Evolutionary conservation across 2,888 invertebrate genomes (phyloP).

Genomic region (Trissoscelio sp.): DNA sequence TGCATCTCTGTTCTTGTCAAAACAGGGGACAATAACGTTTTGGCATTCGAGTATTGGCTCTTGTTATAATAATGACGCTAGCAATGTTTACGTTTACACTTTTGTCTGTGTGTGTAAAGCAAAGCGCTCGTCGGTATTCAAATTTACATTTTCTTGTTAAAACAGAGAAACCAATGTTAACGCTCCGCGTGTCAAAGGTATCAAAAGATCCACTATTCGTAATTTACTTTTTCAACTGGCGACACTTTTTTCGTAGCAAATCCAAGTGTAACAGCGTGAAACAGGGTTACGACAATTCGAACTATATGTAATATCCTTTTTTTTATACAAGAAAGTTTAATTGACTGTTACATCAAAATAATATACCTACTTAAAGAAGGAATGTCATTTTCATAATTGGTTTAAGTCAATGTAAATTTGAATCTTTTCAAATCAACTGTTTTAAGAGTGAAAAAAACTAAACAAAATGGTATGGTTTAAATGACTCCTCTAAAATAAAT

Average conservation of each 20-base stretch:
- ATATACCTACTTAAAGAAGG: too few species aligned
- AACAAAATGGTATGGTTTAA: too few species aligned
- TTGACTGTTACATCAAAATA: too few species aligned
- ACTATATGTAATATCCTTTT: too few species aligned
- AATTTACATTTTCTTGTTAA: constrained; percentile 60
- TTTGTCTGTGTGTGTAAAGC: constrained; percentile 40
- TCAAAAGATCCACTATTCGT: constrained; percentile 45
- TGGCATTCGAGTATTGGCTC: constrained; percentile 17
- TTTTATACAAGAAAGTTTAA: too few species aligned
- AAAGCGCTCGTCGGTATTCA: constrained; percentile 44
- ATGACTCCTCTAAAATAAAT: too few species aligned
- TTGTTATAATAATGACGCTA: constrained; percentile 42
- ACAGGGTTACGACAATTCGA: background rate
- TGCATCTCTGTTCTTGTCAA: constrained; percentile 31
- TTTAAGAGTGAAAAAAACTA: too few species aligned
- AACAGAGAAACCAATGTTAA: constrained; percentile 51
- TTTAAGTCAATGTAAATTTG: too few species aligned
- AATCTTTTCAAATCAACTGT: too few species aligned
- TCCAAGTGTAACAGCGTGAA: constrained; percentile 16
- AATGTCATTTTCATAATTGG: too few species aligned
- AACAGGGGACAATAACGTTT: constrained; percentile 26
- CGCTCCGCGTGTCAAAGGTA: constrained; percentile 53
- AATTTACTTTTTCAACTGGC: constrained; percentile 44
- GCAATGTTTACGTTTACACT: constrained; percentile 59
- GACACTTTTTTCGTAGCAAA: constrained; percentile 31